A percentile compares a stretch with the other conserved stretches of the same genome.
phyloP scores from a whole-genome alignment of 2,113 vertebrate genomes.

The Falcunculus frontatus region DNA sequence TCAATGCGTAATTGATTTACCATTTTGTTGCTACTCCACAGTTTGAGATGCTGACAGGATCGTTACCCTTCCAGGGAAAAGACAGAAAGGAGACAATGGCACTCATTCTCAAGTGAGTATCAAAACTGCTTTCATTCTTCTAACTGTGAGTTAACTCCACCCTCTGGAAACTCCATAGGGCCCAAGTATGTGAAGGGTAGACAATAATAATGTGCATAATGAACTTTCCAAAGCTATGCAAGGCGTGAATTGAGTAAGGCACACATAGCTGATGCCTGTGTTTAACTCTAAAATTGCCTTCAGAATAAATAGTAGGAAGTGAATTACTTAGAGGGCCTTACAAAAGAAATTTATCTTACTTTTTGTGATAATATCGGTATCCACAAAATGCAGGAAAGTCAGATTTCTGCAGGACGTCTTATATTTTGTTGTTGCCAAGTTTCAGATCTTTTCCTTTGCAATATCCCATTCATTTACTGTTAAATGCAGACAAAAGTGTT shows the following conservation, averaged over 20 bases:
- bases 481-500: background rate
- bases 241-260: background rate
- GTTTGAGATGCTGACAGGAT: conserved; percentile 98
- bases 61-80: conserved; percentile 95
- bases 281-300: background rate
- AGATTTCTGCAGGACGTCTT: background rate
- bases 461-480: background rate
- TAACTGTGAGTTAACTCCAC: background rate
- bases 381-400: background rate
- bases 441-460: background rate
- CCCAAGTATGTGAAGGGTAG: background rate
- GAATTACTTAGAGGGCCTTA: background rate
- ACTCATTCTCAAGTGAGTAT: conserved; percentile 94
- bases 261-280: background rate
- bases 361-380: background rate
- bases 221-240: background rate
- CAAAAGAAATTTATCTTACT: background rate
- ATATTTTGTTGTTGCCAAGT: background rate
- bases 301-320: background rate
- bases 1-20: background rate
- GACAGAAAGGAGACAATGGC: conserved; percentile 98
- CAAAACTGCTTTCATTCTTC: background rate
- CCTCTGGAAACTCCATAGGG: background rate
- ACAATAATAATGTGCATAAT: background rate
- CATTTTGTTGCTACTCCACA: conserved; percentile 52